These are phyloP conservation scores for Tenualosa ilisha DNA, from an alignment of 2,797 vertebrate species.

Conservation along the genomic window DNA sequence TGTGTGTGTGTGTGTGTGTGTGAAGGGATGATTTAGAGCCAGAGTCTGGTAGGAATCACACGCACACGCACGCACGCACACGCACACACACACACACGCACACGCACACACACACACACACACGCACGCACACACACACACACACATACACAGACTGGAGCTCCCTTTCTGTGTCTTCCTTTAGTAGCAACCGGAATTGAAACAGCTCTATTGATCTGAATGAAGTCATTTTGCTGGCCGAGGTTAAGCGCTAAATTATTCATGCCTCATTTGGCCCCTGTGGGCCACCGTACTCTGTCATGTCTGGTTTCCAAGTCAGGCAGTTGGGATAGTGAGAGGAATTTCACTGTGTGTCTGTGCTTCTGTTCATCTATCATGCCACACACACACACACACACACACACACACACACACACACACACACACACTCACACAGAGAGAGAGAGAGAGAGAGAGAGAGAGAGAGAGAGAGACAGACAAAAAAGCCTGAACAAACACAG, in stretches of 20 bases:
- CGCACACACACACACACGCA: conserved; percentile 31
- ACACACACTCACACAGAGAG: not conserved
- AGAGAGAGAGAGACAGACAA: too few species aligned
- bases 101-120: conserved; percentile 19
- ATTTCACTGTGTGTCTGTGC: conserved; percentile 72
- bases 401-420: conserved; percentile 17
- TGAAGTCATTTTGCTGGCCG: conserved; percentile 80
- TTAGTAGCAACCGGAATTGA: conserved; percentile 38
- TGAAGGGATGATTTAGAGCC: conserved; percentile 2
- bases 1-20: too few species aligned
- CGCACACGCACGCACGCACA: conserved; percentile 13
- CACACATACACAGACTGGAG: conserved; percentile 27
- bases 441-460: too few species aligned
- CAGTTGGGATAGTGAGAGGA: conserved; percentile 72
- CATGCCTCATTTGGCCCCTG: conserved; percentile 81
- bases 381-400: conserved; percentile 16
- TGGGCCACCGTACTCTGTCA: conserved; percentile 80
- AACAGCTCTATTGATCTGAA: conserved; percentile 79
- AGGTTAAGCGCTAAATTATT: conserved; percentile 80
- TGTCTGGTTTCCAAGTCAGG: conserved; percentile 79
- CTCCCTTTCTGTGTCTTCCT: conserved; percentile 25
- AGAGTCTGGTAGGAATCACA: not conserved
- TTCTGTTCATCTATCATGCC: conserved; percentile 72
- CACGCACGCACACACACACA: conserved; percentile 32
- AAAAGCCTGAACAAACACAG: not conserved